Conservation (phyloP, 2,888 invertebrate genomes). For the Synergus umbraculus region DNA sequence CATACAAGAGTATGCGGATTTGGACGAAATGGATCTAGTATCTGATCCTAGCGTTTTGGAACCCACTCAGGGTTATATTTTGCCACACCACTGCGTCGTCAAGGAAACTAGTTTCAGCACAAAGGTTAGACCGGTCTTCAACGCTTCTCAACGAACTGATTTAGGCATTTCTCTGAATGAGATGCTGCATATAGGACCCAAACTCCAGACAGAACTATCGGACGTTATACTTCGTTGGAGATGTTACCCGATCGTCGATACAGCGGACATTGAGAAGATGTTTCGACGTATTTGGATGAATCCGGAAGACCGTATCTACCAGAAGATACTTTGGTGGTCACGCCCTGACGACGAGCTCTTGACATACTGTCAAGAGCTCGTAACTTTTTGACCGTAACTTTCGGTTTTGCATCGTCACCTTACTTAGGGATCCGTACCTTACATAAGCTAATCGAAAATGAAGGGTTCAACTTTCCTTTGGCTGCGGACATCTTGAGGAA, state of each 20-base stretch:
- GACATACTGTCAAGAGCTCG: no score
- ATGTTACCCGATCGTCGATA: conserved; percentile 52
- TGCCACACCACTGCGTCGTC: no score
- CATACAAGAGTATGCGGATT: no score
- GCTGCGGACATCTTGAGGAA: no score
- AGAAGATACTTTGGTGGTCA: conserved; percentile 40
- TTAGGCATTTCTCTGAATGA: conserved; percentile 54
- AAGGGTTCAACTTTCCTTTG: no score
- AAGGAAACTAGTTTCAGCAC: conserved; percentile 50
- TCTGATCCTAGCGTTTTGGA: no score
- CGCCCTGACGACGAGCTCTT: not conserved
- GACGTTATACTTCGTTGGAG: conserved; percentile 55
- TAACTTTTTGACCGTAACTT: no score
- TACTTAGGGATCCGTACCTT: no score
- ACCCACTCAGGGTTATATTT: no score
- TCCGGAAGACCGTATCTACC: conserved; percentile 43
- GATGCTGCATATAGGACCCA: conserved; percentile 53
- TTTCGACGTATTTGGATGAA: conserved; percentile 51
- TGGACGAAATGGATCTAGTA: no score
- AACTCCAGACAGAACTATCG: not conserved
- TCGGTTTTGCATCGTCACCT: no score
- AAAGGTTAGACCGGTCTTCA: conserved; percentile 62
- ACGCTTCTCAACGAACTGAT: conserved; percentile 54
- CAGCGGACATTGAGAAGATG: conserved; percentile 64
- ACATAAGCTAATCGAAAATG: no score